These are phyloP conservation scores for Australoheros scitulus DNA, from an alignment of 2,113 vertebrate genomes.

Conservation along the genomic window DNA sequence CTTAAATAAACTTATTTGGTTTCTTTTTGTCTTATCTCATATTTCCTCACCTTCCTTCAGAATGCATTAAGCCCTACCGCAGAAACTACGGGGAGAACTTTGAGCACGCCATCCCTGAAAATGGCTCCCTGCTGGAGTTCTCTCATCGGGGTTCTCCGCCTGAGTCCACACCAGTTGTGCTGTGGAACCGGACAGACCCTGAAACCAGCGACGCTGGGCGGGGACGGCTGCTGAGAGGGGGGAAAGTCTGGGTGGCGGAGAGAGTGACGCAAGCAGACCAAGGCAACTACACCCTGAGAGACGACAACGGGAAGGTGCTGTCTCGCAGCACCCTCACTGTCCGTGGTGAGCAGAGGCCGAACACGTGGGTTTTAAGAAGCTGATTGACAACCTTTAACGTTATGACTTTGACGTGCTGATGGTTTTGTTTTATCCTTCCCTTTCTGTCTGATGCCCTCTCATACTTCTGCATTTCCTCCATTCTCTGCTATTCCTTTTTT, in stretches of 20 bases:
- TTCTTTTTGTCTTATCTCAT: not conserved
- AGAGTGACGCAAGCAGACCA: slow-evolving; percentile 73
- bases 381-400: not conserved
- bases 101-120: slow-evolving; percentile 61
- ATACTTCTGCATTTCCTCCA: slow-evolving; percentile 8
- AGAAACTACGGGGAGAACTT: slow-evolving; percentile 72
- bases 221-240: slow-evolving; percentile 51
- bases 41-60: slow-evolving; percentile 32
- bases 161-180: slow-evolving; percentile 56
- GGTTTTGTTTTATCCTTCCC: slow-evolving; percentile 37
- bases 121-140: slow-evolving; percentile 69
- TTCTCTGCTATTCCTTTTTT: slow-evolving; percentile 7
- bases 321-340: slow-evolving; percentile 86
- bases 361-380: not conserved
- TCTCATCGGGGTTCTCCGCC: slow-evolving; percentile 40
- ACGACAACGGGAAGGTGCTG: slow-evolving; percentile 77
- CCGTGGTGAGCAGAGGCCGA: slow-evolving; percentile 64
- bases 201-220: slow-evolving; percentile 10
- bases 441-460: slow-evolving; percentile 9
- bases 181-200: slow-evolving; percentile 70
- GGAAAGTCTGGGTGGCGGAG: slow-evolving; percentile 70
- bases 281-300: slow-evolving; percentile 87
- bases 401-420: not conserved
- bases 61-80: slow-evolving; percentile 67
- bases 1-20: not conserved